phyloP scores from a whole-genome alignment of 2,797 vertebrate genomes.

The Labroides dimidiatus region DNA sequence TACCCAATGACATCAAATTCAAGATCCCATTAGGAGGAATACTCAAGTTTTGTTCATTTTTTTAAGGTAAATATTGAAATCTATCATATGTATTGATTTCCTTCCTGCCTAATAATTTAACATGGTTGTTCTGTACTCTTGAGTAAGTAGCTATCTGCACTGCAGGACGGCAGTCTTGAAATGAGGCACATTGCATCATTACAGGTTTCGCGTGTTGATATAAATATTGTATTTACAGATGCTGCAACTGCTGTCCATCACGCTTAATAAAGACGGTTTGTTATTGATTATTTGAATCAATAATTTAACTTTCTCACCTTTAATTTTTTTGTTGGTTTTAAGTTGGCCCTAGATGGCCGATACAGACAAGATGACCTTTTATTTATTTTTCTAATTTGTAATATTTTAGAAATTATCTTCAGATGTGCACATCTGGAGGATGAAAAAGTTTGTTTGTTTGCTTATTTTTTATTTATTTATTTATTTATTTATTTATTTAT shows the following conservation, averaged over 20 bases:
- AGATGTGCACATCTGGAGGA: no score
- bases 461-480: no score
- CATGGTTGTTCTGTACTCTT: neutral
- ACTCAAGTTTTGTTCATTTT: neutral
- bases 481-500: no score
- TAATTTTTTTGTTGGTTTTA: no score
- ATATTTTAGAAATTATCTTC: no score
- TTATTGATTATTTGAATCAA: no score
- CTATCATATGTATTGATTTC: constrained; percentile 18
- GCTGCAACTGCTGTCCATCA: constrained; percentile 5
- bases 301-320: no score
- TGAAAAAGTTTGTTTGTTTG: no score
- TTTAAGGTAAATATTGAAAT: constrained; percentile 22
- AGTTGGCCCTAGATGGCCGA: no score
- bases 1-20: constrained; percentile 33
- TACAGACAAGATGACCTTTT: no score
- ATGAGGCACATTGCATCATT: neutral
- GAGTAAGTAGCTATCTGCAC: neutral
- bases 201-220: constrained; percentile 6
- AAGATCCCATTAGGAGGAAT: constrained; percentile 17
- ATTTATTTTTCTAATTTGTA: no score
- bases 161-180: constrained; percentile 7
- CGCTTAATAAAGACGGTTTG: no score
- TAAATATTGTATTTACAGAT: neutral
- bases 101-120: constrained; percentile 10